A percentile compares a stretch with the other conserved stretches of the same genome.
phyloP scores from a whole-genome alignment of 2,113 vertebrate genomes.

The Eulacestoma nigropectus region DNA sequence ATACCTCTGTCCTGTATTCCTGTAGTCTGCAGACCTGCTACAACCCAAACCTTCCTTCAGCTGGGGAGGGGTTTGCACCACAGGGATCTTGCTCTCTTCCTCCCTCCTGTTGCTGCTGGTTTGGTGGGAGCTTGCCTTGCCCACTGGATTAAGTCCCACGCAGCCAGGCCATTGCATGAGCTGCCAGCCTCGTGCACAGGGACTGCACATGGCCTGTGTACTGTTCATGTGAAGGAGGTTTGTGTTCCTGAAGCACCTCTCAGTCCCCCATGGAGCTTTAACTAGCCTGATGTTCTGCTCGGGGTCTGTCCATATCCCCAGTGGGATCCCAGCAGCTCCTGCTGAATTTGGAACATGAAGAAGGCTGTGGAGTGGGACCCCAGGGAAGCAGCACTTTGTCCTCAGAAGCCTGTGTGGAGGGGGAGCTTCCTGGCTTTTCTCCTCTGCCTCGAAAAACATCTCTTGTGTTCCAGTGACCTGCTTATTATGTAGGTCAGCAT shows the following conservation, averaged over 20 bases:
- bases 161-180: not conserved
- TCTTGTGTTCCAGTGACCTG: constrained; percentile 17
- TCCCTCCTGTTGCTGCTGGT: not conserved
- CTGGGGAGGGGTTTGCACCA: not conserved
- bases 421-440: constrained; percentile 14
- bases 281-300: not conserved
- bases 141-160: rapidly evolving
- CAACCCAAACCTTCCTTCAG: not conserved
- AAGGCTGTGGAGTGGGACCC: not conserved
- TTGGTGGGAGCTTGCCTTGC: not conserved
- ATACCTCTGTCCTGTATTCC: not conserved
- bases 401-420: rapidly evolving
- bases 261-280: not conserved
- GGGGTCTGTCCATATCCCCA: not conserved
- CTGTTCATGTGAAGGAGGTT: not conserved
- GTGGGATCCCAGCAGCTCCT: not conserved
- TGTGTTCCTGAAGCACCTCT: not conserved
- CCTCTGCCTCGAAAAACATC: not conserved
- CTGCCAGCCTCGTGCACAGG: not conserved
- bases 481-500: constrained; percentile 50
- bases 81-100: not conserved
- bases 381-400: not conserved
- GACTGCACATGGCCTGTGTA: not conserved
- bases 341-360: not conserved
- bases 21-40: not conserved